phyloP scores from a whole-genome alignment of 2,113 vertebrate genomes.

The Cyprinodon variegatus region DNA sequence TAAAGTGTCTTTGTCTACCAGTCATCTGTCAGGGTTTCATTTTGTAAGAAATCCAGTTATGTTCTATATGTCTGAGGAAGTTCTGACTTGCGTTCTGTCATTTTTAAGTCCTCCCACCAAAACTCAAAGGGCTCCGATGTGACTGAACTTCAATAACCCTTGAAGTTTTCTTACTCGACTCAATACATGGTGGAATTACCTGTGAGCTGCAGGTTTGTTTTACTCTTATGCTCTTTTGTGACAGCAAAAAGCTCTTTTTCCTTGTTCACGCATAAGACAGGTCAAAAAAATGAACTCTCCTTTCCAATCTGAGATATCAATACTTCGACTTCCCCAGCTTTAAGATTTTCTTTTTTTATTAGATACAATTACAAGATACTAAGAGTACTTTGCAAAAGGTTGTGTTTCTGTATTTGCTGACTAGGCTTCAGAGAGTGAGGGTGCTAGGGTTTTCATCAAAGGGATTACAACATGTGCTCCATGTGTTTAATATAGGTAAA shows the following conservation, averaged over 20 bases:
- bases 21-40: neutral
- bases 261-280: neutral
- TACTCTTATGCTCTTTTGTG: neutral
- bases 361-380: neutral
- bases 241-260: neutral
- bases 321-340: neutral
- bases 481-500: neutral
- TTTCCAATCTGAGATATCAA: neutral
- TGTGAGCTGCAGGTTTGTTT: neutral
- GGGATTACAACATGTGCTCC: neutral
- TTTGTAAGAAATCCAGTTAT: neutral
- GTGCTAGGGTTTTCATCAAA: neutral
- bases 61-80: neutral
- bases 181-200: neutral
- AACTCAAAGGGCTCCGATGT: neutral
- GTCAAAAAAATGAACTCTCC: neutral
- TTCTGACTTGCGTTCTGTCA: neutral
- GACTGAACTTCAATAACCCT: neutral
- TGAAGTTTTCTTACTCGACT: neutral
- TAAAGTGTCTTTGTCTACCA: neutral
- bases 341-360: neutral
- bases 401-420: neutral
- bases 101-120: conserved; percentile 3
- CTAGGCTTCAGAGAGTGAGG: neutral
- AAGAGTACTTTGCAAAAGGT: neutral